Evolutionary conservation across 2,797 vertebrate species (phyloP), one percentile per base, ranked within the genome.

Genomic region (Poeciliopsis presidionis): DNA sequence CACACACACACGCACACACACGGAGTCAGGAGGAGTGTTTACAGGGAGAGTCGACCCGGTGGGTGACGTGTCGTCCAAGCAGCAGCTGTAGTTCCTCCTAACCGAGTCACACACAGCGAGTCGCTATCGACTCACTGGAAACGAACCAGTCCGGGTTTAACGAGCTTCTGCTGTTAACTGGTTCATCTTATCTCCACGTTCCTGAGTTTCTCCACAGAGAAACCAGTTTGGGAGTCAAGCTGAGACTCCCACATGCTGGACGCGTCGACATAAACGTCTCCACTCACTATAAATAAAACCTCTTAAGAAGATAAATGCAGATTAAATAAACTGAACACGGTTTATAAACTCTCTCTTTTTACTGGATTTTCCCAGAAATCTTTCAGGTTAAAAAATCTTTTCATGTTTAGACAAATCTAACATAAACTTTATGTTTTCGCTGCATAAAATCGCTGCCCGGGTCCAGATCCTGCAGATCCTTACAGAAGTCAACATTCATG

Each of bases 21-120:
- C 79, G 83, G 82, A 53, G 63, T 33, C 47, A 72, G 78, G 76
- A 85, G 86, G 85, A 83, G 88, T 92, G 89, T 94, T 90, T 90
- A 90, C 8, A 80, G 69, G 81, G 22, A 30, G 67, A 36, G 80
- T 90, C 71, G n/a, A 67, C 47, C 47, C 47, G 47, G 18, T 20
- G 72, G 82, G 88, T 83, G 86, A 89, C 85, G 81, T 59, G 46
- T 43, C 55, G 72, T 81, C 77, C 83, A 91, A 92, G 89, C 90
- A 84, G 78, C 81, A 81, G 75, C 88, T 91, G 90, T 83, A 86
- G 49, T 1, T 0, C 28, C 55, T 87, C 88, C 87, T 89, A 74
- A 28, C 75, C 0, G 30, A 74, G 73, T 13, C 74, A 79, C 75
- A 47, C 80, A 55, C 80, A 74, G 47, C 79, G 39, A 46, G 30